Percentiles rank a stretch among this genome's conserved stretches.
Conservation (phyloP, 2,797 vertebrate genomes). For the Sarcophilus harrisii region DNA sequence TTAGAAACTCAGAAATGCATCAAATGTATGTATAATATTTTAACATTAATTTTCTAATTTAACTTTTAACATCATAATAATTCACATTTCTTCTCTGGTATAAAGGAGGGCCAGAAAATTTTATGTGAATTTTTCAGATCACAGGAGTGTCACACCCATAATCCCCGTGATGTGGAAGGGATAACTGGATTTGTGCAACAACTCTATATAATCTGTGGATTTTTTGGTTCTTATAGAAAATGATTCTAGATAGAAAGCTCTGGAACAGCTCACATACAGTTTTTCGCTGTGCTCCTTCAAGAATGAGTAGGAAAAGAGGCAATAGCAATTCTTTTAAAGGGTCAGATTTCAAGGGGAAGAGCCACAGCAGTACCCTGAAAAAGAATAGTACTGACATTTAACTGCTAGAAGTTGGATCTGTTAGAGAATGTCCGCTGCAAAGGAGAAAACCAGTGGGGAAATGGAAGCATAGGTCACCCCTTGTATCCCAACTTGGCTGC, state of each 20-base stretch:
- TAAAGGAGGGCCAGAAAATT: not conserved
- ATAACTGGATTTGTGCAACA: constrained; percentile 49
- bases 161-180: constrained; percentile 1
- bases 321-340: not conserved
- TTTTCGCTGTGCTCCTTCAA: constrained; percentile 25
- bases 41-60: not conserved
- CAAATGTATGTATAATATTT: not conserved
- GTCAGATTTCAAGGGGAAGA: not conserved
- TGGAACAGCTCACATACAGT: not conserved
- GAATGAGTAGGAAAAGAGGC: not conserved
- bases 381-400: constrained; percentile 27
- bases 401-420: constrained; percentile 4
- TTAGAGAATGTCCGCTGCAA: not conserved
- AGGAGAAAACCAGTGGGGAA: not conserved
- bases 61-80: not conserved
- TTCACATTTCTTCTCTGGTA: not conserved
- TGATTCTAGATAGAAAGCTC: constrained; percentile 16
- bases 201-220: constrained; percentile 13
- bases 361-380: constrained; percentile 20
- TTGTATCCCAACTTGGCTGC: not conserved
- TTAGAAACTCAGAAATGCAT: not conserved
- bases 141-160: not conserved
- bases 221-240: not conserved
- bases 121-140: not conserved
- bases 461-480: not conserved